These are phyloP conservation scores for Leptopilina myrica DNA, from an alignment of 2,888 invertebrate genomes.

Conservation along the genomic window DNA sequence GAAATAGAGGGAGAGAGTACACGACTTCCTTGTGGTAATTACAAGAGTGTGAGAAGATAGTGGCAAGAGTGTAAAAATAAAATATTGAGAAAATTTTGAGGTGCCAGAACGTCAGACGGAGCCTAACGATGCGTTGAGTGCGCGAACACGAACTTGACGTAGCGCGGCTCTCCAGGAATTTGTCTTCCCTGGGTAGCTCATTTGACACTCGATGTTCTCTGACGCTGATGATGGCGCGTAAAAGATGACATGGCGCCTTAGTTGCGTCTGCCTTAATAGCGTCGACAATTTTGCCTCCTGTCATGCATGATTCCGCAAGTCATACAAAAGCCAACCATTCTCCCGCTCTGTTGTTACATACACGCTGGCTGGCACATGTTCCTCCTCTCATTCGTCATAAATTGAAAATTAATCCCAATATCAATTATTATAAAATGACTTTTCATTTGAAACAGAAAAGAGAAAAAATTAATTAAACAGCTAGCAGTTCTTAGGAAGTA, in stretches of 20 bases:
- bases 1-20: neutral
- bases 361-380: too few relatives aligned
- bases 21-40: conserved; percentile 19
- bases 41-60: conserved; percentile 4
- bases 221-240: conserved; percentile 59
- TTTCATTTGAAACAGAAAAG: neutral
- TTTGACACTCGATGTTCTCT: conserved; percentile 70
- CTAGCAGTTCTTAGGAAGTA: too few relatives aligned
- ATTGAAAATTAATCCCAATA: conserved; percentile 15
- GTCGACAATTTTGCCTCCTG: conserved; percentile 55
- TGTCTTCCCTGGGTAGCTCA: conserved; percentile 63
- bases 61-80: conserved; percentile 60
- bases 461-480: neutral
- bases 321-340: conserved; percentile 38
- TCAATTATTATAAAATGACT: neutral
- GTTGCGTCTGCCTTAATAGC: conserved; percentile 54
- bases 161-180: conserved; percentile 61
- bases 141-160: conserved; percentile 60
- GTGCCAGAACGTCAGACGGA: conserved; percentile 49
- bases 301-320: conserved; percentile 52
- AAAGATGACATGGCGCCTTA: conserved; percentile 55
- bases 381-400: neutral
- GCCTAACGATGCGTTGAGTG: conserved; percentile 70
- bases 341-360: neutral
- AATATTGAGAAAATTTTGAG: conserved; percentile 49